Evolutionary conservation across 2,113 vertebrate species (phyloP).

Genomic region (Notothenia rossii): DNA sequence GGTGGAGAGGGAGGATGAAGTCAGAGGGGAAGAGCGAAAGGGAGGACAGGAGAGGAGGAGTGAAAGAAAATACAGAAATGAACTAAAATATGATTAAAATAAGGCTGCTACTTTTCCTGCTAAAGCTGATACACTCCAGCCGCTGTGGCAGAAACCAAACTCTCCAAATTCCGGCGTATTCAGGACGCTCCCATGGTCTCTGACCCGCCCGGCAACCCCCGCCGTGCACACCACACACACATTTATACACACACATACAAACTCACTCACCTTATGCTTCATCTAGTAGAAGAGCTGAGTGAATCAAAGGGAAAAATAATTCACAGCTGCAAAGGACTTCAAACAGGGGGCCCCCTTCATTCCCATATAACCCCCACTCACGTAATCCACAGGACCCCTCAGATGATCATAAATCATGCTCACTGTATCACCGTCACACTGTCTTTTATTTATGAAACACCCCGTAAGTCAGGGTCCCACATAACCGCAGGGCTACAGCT

Average conservation of each 20-base stretch:
- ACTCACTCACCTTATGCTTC: slow-evolving; percentile 67
- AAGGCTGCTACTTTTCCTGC: slow-evolving; percentile 55
- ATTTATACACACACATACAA: slow-evolving; percentile 48
- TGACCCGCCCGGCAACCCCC: slow-evolving; percentile 63
- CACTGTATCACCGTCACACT: slow-evolving; percentile 70
- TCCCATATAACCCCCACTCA: slow-evolving; percentile 50
- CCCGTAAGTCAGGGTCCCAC: slow-evolving; percentile 67
- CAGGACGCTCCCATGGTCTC: slow-evolving; percentile 75
- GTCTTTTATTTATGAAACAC: slow-evolving; percentile 79
- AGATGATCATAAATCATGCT: slow-evolving; percentile 77
- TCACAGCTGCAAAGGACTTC: slow-evolving; percentile 79
- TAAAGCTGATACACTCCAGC: slow-evolving; percentile 72
- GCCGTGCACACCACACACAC: slow-evolving; percentile 43
- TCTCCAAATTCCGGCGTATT: slow-evolving; percentile 51
- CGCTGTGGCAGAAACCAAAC: slow-evolving; percentile 62
- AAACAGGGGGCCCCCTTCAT: slow-evolving; percentile 73
- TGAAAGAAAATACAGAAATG: slow-evolving; percentile 57
- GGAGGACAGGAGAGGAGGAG: slow-evolving; percentile 61
- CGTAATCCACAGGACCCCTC: slow-evolving; percentile 70
- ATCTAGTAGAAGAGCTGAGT: slow-evolving; percentile 55
- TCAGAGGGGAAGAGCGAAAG: slow-evolving; percentile 48
- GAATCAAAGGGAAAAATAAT: slow-evolving; percentile 81
- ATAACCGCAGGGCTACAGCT: slow-evolving; percentile 55
- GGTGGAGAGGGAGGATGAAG: slow-evolving; percentile 50
- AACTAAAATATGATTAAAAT: slow-evolving; percentile 64